Percentiles rank a stretch among this genome's conserved stretches.
These are phyloP conservation scores for Ectemnius continuus DNA, from an alignment of 2,888 invertebrate genomes.

Conservation along the genomic window DNA sequence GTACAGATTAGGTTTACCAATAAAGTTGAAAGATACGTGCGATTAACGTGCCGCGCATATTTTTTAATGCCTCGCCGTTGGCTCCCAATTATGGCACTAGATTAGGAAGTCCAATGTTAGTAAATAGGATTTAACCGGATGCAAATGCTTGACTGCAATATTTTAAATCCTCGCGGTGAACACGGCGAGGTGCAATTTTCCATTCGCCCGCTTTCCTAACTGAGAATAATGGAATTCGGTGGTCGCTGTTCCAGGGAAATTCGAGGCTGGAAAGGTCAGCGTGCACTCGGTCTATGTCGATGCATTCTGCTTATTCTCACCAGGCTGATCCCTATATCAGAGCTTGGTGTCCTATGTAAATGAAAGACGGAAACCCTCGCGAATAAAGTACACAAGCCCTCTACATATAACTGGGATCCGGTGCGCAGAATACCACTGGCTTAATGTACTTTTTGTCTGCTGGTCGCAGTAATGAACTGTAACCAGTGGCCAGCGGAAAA, in stretches of 20 bases:
- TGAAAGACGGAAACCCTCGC: too few species aligned
- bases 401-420: too few species aligned
- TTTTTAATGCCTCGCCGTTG: too few species aligned
- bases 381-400: too few species aligned
- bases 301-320: slow-evolving; percentile 5
- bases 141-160: slow-evolving; percentile 32
- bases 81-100: slow-evolving; percentile 13
- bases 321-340: too few species aligned
- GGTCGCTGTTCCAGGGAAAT: slow-evolving; percentile 14
- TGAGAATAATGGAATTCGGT: slow-evolving; percentile 50
- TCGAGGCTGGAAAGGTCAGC: slow-evolving; percentile 29
- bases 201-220: slow-evolving; percentile 44
- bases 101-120: slow-evolving; percentile 32
- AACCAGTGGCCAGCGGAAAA: too few species aligned
- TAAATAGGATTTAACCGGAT: slow-evolving; percentile 34
- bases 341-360: too few species aligned
- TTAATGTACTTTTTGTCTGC: too few species aligned
- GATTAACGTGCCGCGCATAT: not conserved
- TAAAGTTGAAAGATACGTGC: not conserved
- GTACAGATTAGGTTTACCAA: too few species aligned
- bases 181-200: slow-evolving; percentile 40
- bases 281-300: slow-evolving; percentile 28
- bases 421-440: too few species aligned
- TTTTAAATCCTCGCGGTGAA: slow-evolving; percentile 20
- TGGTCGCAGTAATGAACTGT: too few species aligned